A percentile compares a stretch with the other conserved stretches of the same genome.
Evolutionary conservation across 2,888 invertebrate genomes (phyloP).

Genomic region (Idaea dimidiata): DNA sequence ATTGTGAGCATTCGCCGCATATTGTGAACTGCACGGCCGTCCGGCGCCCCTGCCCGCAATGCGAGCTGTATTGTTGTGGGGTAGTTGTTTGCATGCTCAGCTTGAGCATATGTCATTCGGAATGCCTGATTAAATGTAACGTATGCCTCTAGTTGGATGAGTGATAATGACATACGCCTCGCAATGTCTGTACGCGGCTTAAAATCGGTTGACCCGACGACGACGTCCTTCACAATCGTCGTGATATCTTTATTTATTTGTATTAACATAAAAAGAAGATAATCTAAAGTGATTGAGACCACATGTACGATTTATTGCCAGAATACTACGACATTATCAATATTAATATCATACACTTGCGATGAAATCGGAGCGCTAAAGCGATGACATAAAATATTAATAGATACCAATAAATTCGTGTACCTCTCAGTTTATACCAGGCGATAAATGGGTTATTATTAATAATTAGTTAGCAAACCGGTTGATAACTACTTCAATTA

Average conservation of each 20-base stretch:
- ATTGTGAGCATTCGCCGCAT: too few species aligned
- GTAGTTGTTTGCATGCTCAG: too few species aligned
- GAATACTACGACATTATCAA: conserved; percentile 1
- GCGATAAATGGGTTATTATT: neutral
- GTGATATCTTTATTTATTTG: neutral
- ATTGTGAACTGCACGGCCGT: too few species aligned
- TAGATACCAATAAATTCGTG: neutral
- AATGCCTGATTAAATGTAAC: too few species aligned
- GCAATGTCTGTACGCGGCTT: too few species aligned
- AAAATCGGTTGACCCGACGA: neutral
- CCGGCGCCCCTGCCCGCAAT: too few species aligned
- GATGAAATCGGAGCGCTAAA: neutral
- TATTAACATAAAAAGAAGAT: neutral
- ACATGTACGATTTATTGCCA: neutral
- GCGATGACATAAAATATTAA: neutral
- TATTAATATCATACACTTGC: neutral
- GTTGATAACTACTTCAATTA: too few species aligned
- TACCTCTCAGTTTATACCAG: neutral
- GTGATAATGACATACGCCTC: too few species aligned
- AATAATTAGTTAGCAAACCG: too few species aligned
- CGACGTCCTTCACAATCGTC: neutral
- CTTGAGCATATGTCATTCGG: too few species aligned
- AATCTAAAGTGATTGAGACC: neutral
- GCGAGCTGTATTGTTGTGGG: too few species aligned
- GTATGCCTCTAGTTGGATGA: too few species aligned